phyloP scores from a whole-genome alignment of 2,888 invertebrate species.

The Andrena praecox region DNA sequence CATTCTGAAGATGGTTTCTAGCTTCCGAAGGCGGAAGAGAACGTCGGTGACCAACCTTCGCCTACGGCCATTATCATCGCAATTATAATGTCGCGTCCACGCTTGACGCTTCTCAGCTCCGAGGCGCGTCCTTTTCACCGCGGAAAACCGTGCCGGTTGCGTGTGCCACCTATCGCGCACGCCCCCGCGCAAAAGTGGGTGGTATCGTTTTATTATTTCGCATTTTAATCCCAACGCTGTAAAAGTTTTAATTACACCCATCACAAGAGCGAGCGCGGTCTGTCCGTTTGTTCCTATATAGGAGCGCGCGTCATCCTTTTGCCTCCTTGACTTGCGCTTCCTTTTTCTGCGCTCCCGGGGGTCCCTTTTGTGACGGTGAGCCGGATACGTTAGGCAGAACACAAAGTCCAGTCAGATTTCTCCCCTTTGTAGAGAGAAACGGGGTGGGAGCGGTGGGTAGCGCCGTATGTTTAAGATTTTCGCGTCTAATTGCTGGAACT shows the following conservation, averaged over 20 bases:
- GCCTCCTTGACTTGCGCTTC: slow-evolving; percentile 34
- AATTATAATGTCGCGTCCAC: slow-evolving; percentile 70
- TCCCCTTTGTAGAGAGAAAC: slow-evolving; percentile 59
- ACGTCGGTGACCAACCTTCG: slow-evolving; percentile 61
- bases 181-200: slow-evolving; percentile 47
- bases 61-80: slow-evolving; percentile 71
- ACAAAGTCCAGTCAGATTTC: slow-evolving; percentile 62
- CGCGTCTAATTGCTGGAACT: slow-evolving; percentile 54
- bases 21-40: slow-evolving; percentile 30
- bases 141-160: slow-evolving; percentile 55
- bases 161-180: slow-evolving; percentile 59
- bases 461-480: slow-evolving; percentile 63
- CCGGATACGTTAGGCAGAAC: slow-evolving; percentile 63
- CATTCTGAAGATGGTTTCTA: not conserved
- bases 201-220: slow-evolving; percentile 71
- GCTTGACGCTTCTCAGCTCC: slow-evolving; percentile 66
- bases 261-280: slow-evolving; percentile 74
- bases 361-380: slow-evolving; percentile 67
- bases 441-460: slow-evolving; percentile 46
- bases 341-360: slow-evolving; percentile 51
- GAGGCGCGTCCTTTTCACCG: slow-evolving; percentile 65
- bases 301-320: slow-evolving; percentile 50
- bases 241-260: slow-evolving; percentile 77
- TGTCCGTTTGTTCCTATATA: slow-evolving; percentile 68
- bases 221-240: slow-evolving; percentile 69